Conservation (phyloP, 1,140 invertebrate genomes). For the Drosophila rufa region DNA sequence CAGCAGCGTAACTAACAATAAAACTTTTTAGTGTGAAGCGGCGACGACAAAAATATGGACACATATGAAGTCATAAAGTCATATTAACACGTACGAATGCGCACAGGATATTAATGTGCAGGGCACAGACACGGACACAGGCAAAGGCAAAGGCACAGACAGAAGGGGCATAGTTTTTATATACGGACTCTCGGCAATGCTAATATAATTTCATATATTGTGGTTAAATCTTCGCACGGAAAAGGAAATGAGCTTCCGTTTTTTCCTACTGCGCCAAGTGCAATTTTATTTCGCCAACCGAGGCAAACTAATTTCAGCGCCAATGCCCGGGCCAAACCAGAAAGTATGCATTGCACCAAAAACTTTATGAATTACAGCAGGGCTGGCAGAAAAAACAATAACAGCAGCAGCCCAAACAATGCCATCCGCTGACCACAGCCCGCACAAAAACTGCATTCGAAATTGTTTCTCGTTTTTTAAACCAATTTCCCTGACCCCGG, state of each 20-base stretch:
- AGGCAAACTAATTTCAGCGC: slow-evolving; percentile 68
- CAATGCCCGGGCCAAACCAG: slow-evolving; percentile 25
- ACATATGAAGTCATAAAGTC: slow-evolving; percentile 84
- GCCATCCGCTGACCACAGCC: slow-evolving; percentile 54
- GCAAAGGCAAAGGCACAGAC: slow-evolving; percentile 1
- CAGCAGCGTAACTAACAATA: slow-evolving; percentile 76
- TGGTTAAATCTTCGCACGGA: slow-evolving; percentile 69
- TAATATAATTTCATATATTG: slow-evolving; percentile 83
- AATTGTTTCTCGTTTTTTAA: slow-evolving; percentile 57
- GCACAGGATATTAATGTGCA: slow-evolving; percentile 84
- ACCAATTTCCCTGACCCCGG: slow-evolving; percentile 32
- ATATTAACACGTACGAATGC: slow-evolving; percentile 84
- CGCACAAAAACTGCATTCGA: slow-evolving; percentile 56
- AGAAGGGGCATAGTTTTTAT: slow-evolving; percentile 58
- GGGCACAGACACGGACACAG: slow-evolving; percentile 35
- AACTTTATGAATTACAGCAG: slow-evolving; percentile 76
- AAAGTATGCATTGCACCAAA: slow-evolving; percentile 59
- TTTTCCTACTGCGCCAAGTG: slow-evolving; percentile 21
- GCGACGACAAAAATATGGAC: slow-evolving; percentile 80
- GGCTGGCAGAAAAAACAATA: slow-evolving; percentile 51
- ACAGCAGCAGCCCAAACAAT: slow-evolving; percentile 46
- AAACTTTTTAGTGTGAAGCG: slow-evolving; percentile 80
- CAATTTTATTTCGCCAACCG: slow-evolving; percentile 52
- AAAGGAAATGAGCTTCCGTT: slow-evolving; percentile 63
- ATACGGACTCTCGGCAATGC: slow-evolving; percentile 64